These are phyloP conservation scores for Brachypalpus laphriformis DNA, from an alignment of 2,888 invertebrate genomes.

Conservation along the genomic window DNA sequence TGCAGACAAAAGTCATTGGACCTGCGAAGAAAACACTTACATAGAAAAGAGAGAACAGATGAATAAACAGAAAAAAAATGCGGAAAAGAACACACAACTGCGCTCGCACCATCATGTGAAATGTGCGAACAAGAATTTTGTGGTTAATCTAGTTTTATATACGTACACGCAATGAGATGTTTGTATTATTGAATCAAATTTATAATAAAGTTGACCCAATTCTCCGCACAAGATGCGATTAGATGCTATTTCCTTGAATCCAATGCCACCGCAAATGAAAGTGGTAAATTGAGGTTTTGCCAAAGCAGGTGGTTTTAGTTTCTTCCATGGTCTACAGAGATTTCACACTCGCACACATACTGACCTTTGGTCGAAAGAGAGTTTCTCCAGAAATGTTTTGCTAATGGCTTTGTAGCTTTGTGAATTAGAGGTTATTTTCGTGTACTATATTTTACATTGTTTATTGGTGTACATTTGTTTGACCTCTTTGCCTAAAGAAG, in stretches of 20 bases:
- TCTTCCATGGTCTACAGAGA: slow-evolving; percentile 13
- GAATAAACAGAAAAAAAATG: slow-evolving; percentile 4
- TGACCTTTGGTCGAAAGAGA: slow-evolving; percentile 42
- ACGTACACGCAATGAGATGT: slow-evolving; percentile 13
- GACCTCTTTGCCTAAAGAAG: slow-evolving; percentile 20
- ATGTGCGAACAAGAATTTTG: slow-evolving; percentile 47
- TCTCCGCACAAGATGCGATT: slow-evolving; percentile 33
- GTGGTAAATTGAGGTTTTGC: slow-evolving; percentile 51
- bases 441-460: slow-evolving; percentile 23
- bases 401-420: slow-evolving; percentile 8
- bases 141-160: slow-evolving; percentile 51
- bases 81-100: slow-evolving; percentile 36
- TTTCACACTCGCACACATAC: background rate
- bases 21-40: slow-evolving; percentile 52
- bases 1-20: slow-evolving; percentile 67
- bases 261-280: slow-evolving; percentile 57
- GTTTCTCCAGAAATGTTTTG: slow-evolving; percentile 48
- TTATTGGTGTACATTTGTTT: slow-evolving; percentile 34
- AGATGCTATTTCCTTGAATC: slow-evolving; percentile 7
- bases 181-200: slow-evolving; percentile 41
- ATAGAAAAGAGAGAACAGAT: background rate
- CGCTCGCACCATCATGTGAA: slow-evolving; percentile 39
- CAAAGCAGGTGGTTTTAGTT: slow-evolving; percentile 34
- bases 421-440: slow-evolving; percentile 43
- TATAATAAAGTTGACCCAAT: slow-evolving; percentile 54